phyloP scores from a whole-genome alignment of 2,888 invertebrate genomes.

The Noctua pronuba region DNA sequence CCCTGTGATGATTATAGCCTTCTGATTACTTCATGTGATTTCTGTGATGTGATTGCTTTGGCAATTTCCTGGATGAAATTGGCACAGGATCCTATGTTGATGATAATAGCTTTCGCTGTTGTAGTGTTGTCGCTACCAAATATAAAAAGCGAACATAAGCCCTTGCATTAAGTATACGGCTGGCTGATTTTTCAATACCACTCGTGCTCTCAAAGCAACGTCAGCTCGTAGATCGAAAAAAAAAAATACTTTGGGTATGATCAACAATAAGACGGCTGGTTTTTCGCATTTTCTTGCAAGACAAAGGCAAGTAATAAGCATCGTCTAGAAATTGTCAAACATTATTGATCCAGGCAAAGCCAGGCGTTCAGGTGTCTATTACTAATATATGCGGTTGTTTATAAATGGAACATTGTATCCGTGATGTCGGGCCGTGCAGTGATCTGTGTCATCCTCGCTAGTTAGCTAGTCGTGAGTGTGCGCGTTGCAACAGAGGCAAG shows the following conservation, averaged over 20 bases:
- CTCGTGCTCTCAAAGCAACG: neutral
- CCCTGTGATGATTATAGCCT: neutral
- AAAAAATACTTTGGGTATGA: neutral
- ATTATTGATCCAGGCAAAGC: conserved; percentile 33
- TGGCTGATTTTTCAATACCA: neutral
- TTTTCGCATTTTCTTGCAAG: neutral
- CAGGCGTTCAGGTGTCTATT: conserved; percentile 46
- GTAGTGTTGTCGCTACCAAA: neutral
- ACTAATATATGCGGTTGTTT: conserved; percentile 63
- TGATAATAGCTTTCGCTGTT: neutral
- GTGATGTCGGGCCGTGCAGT: conserved; percentile 74
- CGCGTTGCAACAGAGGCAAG: conserved; percentile 70
- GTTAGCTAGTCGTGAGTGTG: conserved; percentile 76
- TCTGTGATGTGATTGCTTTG: neutral
- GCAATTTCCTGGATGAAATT: neutral
- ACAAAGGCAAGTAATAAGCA: too few species aligned
- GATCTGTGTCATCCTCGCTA: conserved; percentile 79
- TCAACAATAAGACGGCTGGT: neutral
- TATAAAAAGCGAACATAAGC: neutral
- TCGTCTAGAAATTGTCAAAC: neutral
- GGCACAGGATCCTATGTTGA: neutral
- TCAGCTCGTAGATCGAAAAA: neutral
- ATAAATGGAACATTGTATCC: conserved; percentile 72
- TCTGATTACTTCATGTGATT: conserved; percentile 9
- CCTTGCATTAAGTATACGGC: neutral